Base-by-base conservation (phyloP, 2,888 invertebrate species). In the Choristoneura rosaceana region DNA sequence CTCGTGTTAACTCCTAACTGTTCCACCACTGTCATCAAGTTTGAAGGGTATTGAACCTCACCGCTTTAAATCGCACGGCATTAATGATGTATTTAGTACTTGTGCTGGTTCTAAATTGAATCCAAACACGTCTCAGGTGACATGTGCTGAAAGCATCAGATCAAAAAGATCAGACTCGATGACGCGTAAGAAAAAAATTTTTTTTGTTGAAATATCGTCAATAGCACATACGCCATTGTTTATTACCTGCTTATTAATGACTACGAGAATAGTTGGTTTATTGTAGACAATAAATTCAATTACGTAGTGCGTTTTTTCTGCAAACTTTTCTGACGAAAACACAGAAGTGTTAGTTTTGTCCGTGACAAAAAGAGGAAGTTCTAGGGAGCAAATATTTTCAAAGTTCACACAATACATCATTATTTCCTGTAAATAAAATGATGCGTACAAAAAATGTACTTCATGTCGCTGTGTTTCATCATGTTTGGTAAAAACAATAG, bases 401-500 rank as follows among this genome's bases (percentile, higher is more conserved):
- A 25, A 55, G 25, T 25, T 25, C 10, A 25, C 17, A 8, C 0
- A 55, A 3, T 55, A 25, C 2, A 25, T 25, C 2, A 25, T n/a
- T n/a, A 62, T 69, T 69, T 69, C 55, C 62, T 62, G 61, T 55
- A 17, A 15, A 43, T 38, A 43, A 7, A 47, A 50, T 9, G 38
- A 34, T 60, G 2, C 5, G 17, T 43, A 43, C 15, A 15, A 69
- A 33, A 52, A 61, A 50, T n/a, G 33, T 15, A 8, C 3, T n/a
- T 34, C 33, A 25, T 52, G 15, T 12, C 4, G 7, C 7, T 34
- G 43, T 43, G 7, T n/a, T 25, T 25, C 25, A 55, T 38, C 38
- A 50, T 68, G 50, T 61, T 61, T 52, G 9, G 34, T 10, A 14
- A 1, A 14, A 63, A 69, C 62, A 69, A 69, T 63, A 17, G 55